A percentile compares a stretch with the other conserved stretches of the same genome.
phyloP scores from a whole-genome alignment of 1,140 invertebrate genomes.

The Heliconius melpomene region DNA sequence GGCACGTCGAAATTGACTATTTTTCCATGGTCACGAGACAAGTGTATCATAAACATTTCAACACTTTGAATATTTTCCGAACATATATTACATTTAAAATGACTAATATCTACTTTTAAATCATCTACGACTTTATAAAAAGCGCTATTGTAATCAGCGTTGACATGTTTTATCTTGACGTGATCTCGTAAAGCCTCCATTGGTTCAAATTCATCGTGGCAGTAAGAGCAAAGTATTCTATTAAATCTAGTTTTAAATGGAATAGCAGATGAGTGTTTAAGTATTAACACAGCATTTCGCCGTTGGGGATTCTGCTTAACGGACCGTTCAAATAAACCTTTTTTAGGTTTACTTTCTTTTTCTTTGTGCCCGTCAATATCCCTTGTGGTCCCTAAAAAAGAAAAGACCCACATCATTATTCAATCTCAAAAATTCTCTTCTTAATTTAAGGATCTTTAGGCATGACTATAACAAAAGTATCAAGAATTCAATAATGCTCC shows the following conservation, averaged over 20 bases:
- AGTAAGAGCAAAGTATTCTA: slow-evolving; percentile 72
- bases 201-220: slow-evolving; percentile 68
- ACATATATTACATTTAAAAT: slow-evolving; percentile 69
- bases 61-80: slow-evolving; percentile 51
- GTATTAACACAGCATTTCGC: slow-evolving; percentile 68
- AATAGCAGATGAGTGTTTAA: slow-evolving; percentile 69
- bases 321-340: slow-evolving; percentile 73
- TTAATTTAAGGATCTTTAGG: slow-evolving; percentile 18
- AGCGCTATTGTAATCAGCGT: slow-evolving; percentile 67
- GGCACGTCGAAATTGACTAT: slow-evolving; percentile 67
- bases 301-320: slow-evolving; percentile 73
- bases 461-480: not conserved
- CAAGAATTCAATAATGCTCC: not conserved
- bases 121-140: slow-evolving; percentile 73
- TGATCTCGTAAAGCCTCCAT: slow-evolving; percentile 66
- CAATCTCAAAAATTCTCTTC: slow-evolving; percentile 39
- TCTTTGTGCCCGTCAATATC: slow-evolving; percentile 63
- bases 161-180: slow-evolving; percentile 58
- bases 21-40: slow-evolving; percentile 61
- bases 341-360: slow-evolving; percentile 72
- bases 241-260: slow-evolving; percentile 76
- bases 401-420: slow-evolving; percentile 74
- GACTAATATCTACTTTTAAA: slow-evolving; percentile 69
- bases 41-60: slow-evolving; percentile 64
- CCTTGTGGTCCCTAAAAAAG: slow-evolving; percentile 75